Conservation (phyloP, 2,113 vertebrate species). For the Calyptommatus sinebrachiatus region DNA sequence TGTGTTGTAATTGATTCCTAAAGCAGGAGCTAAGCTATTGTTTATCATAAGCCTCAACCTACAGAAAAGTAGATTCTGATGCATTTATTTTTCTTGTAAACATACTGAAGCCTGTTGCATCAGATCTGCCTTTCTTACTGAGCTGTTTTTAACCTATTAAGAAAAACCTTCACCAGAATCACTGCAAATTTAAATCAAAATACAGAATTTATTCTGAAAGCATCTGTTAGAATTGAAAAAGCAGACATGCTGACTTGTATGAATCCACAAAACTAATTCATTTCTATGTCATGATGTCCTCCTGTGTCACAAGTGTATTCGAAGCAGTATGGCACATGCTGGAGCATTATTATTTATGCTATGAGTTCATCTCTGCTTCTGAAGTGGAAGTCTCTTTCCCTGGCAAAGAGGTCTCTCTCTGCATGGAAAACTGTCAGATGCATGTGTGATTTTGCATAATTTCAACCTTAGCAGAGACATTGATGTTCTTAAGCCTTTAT, state of each 20-base stretch:
- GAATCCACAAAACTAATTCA: not conserved
- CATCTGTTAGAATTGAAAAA: not conserved
- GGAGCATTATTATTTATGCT: not conserved
- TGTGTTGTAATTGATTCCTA: no score
- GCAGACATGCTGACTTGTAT: not conserved
- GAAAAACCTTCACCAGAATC: not conserved
- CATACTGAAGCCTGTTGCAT: no score
- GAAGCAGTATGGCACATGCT: no score
- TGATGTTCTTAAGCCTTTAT: not conserved
- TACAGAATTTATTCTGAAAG: not conserved
- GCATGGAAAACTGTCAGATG: not conserved
- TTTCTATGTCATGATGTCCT: no score
- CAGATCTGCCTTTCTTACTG: not conserved
- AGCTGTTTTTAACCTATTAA: not conserved
- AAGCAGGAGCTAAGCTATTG: no score
- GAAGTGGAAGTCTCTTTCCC: not conserved
- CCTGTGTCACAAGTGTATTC: not conserved
- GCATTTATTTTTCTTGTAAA: no score
- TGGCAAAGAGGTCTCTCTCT: not conserved
- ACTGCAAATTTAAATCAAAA: not conserved
- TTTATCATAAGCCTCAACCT: no score
- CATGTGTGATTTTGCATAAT: not conserved
- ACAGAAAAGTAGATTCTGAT: no score
- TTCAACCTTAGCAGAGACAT: slow-evolving; percentile 11
- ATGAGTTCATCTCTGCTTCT: not conserved